Evolutionary conservation across 2,888 invertebrate species (phyloP).

Genomic region (Quadroppia sp.): DNA sequence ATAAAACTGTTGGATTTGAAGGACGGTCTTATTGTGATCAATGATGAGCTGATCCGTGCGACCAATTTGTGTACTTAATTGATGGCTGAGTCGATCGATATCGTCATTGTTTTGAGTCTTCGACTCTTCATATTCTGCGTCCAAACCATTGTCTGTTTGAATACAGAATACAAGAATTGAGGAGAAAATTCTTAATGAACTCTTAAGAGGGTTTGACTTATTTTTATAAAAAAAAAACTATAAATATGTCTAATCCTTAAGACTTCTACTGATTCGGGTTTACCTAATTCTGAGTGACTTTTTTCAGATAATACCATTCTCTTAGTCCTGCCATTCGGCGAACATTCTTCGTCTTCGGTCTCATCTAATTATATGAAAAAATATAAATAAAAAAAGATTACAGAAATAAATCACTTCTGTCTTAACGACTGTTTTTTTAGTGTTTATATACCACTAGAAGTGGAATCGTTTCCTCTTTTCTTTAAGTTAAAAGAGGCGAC

Average conservation of each 20-base stretch:
- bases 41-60: constrained; percentile 31
- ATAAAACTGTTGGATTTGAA: constrained; percentile 29
- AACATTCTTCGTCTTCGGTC: constrained; percentile 25
- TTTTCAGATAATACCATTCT: constrained; percentile 32
- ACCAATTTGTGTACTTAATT: constrained; percentile 32
- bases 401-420: constrained; percentile 22
- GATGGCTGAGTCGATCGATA: constrained; percentile 20
- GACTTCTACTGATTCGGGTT: neutral
- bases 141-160: constrained; percentile 5
- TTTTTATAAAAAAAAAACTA: no score
- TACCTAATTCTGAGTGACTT: constrained; percentile 29
- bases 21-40: constrained; percentile 24
- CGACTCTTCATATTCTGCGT: constrained; percentile 22
- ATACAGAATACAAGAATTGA: constrained; percentile 8
- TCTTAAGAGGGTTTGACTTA: no score
- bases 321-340: constrained; percentile 6
- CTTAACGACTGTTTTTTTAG: neutral
- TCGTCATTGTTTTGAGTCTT: constrained; percentile 28
- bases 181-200: no score
- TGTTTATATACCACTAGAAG: constrained; percentile 43
- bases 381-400: constrained; percentile 19
- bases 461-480: constrained; percentile 45
- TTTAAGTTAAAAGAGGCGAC: constrained; percentile 39
- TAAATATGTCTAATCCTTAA: no score
- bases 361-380: constrained; percentile 30